Evolutionary conservation across 2,888 invertebrate species (phyloP), one percentile per base, ranked within the genome.

Genomic region (Rhyacophila evoluta): DNA sequence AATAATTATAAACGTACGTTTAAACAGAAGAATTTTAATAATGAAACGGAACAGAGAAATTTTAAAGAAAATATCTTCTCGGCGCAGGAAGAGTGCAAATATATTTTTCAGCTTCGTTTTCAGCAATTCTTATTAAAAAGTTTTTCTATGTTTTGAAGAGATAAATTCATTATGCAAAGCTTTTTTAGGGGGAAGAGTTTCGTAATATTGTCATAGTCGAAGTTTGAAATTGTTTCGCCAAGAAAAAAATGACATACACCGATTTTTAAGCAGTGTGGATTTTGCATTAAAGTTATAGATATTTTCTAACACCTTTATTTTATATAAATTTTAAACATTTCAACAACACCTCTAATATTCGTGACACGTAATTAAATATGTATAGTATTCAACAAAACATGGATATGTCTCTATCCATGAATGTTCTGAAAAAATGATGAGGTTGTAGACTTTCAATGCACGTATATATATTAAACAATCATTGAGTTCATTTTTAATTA

Each of bases 21-120:
- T 55, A 55, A 19, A 55, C 55, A 10, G 55, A 55, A 19, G 55
- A 55, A 55, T 55, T 55, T 55, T 55, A 55, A 55, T 55, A 55
- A 55, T 55, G 55, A 55, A 55, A 55, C 19, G 55, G 55, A 55
- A 55, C 19, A 19, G 19, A 55, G 55, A 55, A 55, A 55, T 55
- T 55, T 19, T 55, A 55, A 55, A 55, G 55, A 55, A 33, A 55
- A 55, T 55, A 19, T 55, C 19, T 15, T 55, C 15, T 55, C 55
- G 55, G 55, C 10, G 55, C 19, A 55, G 12, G 55, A 55, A 8
- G 55, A 55, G 55, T 55, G 19, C 55, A 55, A 55, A 25, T 19
- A 19, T 55, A 19, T 55, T 55, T 55, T 55, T 19, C 55, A 55
- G 55, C 10, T 55, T 55, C 55, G 55, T 55, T 55, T 55, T 55